Percentiles rank a stretch among this genome's conserved stretches.
These are phyloP conservation scores for Agonopterix alstromeriana DNA, from an alignment of 2,888 invertebrate genomes.

Conservation along the genomic window DNA sequence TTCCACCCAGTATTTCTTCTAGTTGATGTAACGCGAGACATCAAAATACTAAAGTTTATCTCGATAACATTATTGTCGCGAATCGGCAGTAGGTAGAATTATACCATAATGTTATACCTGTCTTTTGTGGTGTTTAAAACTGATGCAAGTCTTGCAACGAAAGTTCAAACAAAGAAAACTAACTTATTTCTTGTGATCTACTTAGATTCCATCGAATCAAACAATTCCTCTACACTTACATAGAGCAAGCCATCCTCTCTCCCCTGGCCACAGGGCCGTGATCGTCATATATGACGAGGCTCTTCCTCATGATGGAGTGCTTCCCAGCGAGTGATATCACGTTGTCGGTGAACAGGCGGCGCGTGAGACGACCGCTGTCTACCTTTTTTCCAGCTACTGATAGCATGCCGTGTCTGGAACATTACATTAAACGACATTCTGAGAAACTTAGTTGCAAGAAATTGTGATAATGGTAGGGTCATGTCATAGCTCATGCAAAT, in stretches of 20 bases:
- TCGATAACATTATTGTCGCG: too few relatives aligned
- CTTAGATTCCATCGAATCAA: background rate
- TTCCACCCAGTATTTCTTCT: too few relatives aligned
- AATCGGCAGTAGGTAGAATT: too few relatives aligned
- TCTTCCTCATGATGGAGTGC: constrained; percentile 85
- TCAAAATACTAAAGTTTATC: too few relatives aligned
- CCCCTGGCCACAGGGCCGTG: constrained; percentile 92
- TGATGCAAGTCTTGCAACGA: too few relatives aligned
- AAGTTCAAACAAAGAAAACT: too few relatives aligned
- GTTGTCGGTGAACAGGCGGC: constrained; percentile 87
- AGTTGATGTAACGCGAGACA: too few relatives aligned
- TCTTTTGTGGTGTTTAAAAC: too few relatives aligned
- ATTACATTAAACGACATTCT: background rate
- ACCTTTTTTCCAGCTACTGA: constrained; percentile 85
- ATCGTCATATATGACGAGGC: constrained; percentile 92
- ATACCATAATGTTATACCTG: too few relatives aligned
- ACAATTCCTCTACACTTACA: constrained; percentile 69
- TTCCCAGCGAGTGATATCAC: constrained; percentile 86
- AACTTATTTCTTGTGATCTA: background rate
- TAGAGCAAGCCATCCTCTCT: constrained; percentile 91
- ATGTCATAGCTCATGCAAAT: too few relatives aligned
- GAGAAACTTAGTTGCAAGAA: too few relatives aligned
- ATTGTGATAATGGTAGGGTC: too few relatives aligned
- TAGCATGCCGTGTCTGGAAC: constrained; percentile 79
- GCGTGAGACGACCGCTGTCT: constrained; percentile 80